A percentile compares a stretch with the other conserved stretches of the same genome.
phyloP scores from a whole-genome alignment of 1,140 invertebrate genomes.

The Myzus persicae region DNA sequence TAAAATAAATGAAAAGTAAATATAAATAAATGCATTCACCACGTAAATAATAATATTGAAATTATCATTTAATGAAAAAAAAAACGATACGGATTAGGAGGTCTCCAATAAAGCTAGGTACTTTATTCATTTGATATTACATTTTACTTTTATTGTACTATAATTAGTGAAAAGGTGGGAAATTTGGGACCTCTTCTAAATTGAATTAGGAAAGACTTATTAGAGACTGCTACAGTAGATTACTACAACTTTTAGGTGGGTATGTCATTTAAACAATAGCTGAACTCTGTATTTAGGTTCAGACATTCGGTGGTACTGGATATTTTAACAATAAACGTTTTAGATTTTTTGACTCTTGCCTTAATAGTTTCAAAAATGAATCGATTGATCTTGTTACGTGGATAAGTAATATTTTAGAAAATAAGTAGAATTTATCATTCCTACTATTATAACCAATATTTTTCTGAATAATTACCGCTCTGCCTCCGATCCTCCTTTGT shows the following conservation, averaged over 20 bases:
- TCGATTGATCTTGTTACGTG: neutral
- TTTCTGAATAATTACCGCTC: neutral
- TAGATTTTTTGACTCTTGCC: neutral
- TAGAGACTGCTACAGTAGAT: neutral
- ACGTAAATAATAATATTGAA: too few species aligned
- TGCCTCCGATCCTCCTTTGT: neutral
- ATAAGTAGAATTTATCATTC: neutral
- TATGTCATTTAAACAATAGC: neutral
- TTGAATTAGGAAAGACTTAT: neutral
- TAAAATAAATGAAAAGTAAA: too few species aligned
- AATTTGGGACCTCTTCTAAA: neutral
- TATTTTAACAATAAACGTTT: neutral
- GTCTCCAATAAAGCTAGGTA: too few species aligned
- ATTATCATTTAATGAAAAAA: too few species aligned
- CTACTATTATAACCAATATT: neutral
- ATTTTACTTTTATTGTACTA: neutral
- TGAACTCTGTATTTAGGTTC: neutral
- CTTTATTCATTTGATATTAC: too few species aligned
- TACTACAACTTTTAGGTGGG: too few species aligned
- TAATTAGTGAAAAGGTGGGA: neutral
- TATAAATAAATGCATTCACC: too few species aligned
- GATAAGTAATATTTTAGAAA: too few species aligned
- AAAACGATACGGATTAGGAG: too few species aligned
- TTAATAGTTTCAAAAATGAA: neutral
- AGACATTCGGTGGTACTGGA: neutral